Percentiles rank a stretch among this genome's conserved stretches.
These are phyloP conservation scores for Montipora cactus DNA, from an alignment of 64 coral and sea anemone species.

Conservation along the genomic window DNA sequence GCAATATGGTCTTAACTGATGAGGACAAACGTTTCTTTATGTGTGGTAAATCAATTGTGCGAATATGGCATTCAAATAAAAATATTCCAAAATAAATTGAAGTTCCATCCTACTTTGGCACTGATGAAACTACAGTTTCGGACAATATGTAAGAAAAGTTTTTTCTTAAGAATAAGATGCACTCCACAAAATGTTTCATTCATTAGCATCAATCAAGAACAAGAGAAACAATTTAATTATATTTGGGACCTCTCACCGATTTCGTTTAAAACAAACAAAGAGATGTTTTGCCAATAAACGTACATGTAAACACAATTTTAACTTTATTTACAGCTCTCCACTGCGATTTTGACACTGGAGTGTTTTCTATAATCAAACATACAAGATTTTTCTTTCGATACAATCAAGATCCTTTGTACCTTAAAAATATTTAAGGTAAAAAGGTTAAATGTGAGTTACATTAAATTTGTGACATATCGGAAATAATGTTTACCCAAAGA, in stretches of 20 bases:
- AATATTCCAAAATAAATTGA: too few relatives aligned
- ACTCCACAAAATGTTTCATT: background rate
- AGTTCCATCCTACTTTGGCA: too few relatives aligned
- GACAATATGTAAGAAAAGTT: too few relatives aligned
- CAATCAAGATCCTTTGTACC: background rate
- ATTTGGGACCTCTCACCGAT: background rate
- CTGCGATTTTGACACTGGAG: background rate
- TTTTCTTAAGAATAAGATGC: too few relatives aligned
- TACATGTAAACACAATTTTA: background rate
- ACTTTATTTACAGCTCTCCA: constrained; percentile 2
- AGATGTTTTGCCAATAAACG: background rate
- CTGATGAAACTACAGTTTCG: too few relatives aligned
- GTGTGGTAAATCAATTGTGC: background rate
- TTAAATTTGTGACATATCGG: background rate
- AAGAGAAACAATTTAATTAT: background rate
- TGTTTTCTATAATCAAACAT: background rate
- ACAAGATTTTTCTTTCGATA: background rate
- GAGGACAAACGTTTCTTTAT: background rate
- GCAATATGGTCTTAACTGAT: background rate
- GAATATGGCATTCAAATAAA: background rate
- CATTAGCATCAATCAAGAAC: background rate
- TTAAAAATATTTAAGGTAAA: too few relatives aligned
- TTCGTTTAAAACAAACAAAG: constrained; percentile 4
- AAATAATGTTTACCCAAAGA: background rate
- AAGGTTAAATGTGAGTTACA: background rate